These are phyloP conservation scores for Salticus scenicus DNA, from an alignment of 2,888 invertebrate genomes.

Conservation along the genomic window DNA sequence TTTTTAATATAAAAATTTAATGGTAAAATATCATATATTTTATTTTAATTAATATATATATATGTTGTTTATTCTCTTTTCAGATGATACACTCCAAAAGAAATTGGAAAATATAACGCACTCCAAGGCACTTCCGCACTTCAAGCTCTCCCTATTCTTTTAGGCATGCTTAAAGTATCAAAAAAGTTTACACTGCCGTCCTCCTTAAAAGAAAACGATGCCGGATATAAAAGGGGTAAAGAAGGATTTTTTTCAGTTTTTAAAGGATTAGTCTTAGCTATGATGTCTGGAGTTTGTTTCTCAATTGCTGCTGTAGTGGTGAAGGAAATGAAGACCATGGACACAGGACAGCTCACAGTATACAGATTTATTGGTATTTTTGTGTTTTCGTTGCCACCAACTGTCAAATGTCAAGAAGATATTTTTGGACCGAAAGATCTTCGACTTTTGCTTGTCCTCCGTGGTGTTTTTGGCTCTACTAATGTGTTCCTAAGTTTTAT, in stretches of 20 bases:
- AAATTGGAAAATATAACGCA: too few species aligned
- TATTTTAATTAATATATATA: too few species aligned
- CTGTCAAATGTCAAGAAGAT: conserved; percentile 86
- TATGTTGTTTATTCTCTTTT: too few species aligned
- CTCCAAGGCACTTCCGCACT: too few species aligned
- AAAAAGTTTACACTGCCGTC: conserved; percentile 12
- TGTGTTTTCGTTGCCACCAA: conserved; percentile 88
- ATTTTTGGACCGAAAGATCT: conserved; percentile 86
- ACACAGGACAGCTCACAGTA: conserved; percentile 91
- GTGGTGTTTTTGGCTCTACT: conserved; percentile 91
- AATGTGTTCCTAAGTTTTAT: conserved; percentile 93
- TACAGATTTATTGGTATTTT: conserved; percentile 91
- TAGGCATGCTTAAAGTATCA: neutral
- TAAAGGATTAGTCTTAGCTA: conserved; percentile 70
- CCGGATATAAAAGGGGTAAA: neutral
- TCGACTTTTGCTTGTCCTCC: conserved; percentile 84
- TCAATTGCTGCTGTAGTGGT: conserved; percentile 93
- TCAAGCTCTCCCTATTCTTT: too few species aligned
- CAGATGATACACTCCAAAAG: too few species aligned
- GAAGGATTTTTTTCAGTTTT: too few species aligned
- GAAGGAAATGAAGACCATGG: conserved; percentile 86
- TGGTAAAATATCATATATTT: too few species aligned
- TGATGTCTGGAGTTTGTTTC: conserved; percentile 89
- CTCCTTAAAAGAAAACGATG: neutral
- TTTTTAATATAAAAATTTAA: too few species aligned